A percentile compares a stretch with the other conserved stretches of the same genome.
phyloP scores from a whole-genome alignment of 30 jellyfish, hydroid and myxozoan genomes.

The Rhopilema esculentum region DNA sequence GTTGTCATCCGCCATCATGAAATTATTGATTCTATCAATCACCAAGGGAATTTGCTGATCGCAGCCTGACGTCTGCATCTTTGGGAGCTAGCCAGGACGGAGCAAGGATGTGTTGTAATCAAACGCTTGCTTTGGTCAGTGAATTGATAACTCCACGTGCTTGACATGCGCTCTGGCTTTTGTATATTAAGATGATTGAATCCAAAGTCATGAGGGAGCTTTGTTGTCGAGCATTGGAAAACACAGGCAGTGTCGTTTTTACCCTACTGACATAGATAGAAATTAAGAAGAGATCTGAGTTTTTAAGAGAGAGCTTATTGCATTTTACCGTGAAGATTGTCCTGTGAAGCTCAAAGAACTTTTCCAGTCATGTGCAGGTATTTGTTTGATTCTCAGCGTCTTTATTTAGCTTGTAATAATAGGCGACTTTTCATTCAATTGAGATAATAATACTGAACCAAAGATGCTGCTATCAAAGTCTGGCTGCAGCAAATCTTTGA shows the following conservation, averaged over 20 bases:
- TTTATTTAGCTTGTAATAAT: too few relatives aligned
- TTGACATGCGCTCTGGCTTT: slow-evolving; percentile 60
- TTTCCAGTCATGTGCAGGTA: not conserved
- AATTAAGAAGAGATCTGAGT: too few relatives aligned
- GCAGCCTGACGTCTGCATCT: slow-evolving; percentile 64
- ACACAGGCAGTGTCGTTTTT: not conserved
- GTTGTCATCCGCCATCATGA: slow-evolving; percentile 63
- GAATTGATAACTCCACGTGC: slow-evolving; percentile 51
- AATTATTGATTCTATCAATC: slow-evolving; percentile 60
- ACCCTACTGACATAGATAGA: not conserved
- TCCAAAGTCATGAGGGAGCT: slow-evolving; percentile 7
- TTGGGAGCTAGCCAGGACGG: slow-evolving; percentile 18
- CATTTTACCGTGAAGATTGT: not conserved
- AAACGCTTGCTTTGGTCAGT: not conserved
- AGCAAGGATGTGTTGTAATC: slow-evolving; percentile 23
- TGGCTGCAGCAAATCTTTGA: too few relatives aligned
- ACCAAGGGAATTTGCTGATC: slow-evolving; percentile 49
- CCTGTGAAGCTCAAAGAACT: not conserved
- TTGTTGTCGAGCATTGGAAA: slow-evolving; percentile 30
- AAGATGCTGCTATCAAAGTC: too few relatives aligned
- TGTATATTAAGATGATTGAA: slow-evolving; percentile 48
- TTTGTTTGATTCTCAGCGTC: not conserved
- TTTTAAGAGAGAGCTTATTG: not conserved
- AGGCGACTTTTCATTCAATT: too few relatives aligned
- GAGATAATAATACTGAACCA: too few relatives aligned